phyloP scores from a whole-genome alignment of 2,113 vertebrate genomes.

The Tragelaphus buxtoni region DNA sequence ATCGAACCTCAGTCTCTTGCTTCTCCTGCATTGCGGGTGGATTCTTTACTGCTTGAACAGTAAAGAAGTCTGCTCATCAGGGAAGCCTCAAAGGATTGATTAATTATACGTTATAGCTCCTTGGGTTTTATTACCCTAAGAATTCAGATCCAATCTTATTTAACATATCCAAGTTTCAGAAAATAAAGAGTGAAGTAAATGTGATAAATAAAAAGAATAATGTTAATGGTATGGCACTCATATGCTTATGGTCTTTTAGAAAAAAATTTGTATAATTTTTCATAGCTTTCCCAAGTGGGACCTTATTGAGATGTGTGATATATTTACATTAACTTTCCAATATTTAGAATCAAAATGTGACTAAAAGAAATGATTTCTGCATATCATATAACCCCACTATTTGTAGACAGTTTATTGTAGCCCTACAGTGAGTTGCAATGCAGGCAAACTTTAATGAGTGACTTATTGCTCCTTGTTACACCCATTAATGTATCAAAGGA shows the following conservation, averaged over 20 bases:
- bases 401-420: neutral
- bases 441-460: neutral
- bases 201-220: neutral
- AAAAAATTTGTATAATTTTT: neutral
- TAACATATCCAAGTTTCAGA: neutral
- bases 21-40: neutral
- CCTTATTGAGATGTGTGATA: neutral
- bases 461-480: neutral
- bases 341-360: neutral
- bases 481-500: neutral
- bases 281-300: neutral
- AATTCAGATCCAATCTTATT: neutral
- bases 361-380: neutral
- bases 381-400: neutral
- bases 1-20: neutral
- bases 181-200: neutral
- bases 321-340: neutral
- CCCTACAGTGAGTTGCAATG: neutral
- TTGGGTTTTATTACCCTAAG: neutral
- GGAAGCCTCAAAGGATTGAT: neutral
- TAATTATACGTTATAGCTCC: neutral
- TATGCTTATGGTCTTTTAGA: neutral
- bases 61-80: neutral
- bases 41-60: neutral
- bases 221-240: neutral